Evolutionary conservation across 1,140 invertebrate species (phyloP).

Genomic region (Metopolophium dirhodum): DNA sequence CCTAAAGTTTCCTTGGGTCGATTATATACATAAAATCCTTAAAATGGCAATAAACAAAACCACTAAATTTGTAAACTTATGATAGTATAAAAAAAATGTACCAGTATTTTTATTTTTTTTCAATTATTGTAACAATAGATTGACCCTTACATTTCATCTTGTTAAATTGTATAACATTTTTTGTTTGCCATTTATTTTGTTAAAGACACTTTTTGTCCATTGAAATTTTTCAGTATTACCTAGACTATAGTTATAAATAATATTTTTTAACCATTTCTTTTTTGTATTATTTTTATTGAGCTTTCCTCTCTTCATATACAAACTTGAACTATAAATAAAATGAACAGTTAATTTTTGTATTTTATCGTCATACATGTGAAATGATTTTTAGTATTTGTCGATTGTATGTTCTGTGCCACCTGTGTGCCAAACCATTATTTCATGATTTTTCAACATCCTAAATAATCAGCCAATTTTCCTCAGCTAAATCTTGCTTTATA

Average conservation of each 20-base stretch:
- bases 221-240: conserved; percentile 13
- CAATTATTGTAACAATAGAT: background rate
- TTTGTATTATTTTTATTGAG: background rate
- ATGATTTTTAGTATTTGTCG: background rate
- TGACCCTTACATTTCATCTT: background rate
- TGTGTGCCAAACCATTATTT: no score
- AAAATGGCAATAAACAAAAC: background rate
- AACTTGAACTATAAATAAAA: background rate
- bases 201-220: background rate
- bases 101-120: background rate
- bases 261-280: conserved; percentile 10
- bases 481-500: no score
- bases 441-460: background rate
- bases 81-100: background rate
- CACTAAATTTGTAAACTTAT: background rate
- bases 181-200: background rate
- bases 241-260: conserved; percentile 12
- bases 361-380: background rate
- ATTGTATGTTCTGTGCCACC: background rate
- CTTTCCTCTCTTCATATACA: background rate
- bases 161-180: conserved; percentile 7
- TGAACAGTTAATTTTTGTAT: background rate
- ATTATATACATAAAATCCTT: background rate
- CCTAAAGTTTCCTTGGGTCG: background rate
- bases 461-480: background rate